Conservation (phyloP, 1,140 invertebrate species). For the Triops longicaudatus region DNA sequence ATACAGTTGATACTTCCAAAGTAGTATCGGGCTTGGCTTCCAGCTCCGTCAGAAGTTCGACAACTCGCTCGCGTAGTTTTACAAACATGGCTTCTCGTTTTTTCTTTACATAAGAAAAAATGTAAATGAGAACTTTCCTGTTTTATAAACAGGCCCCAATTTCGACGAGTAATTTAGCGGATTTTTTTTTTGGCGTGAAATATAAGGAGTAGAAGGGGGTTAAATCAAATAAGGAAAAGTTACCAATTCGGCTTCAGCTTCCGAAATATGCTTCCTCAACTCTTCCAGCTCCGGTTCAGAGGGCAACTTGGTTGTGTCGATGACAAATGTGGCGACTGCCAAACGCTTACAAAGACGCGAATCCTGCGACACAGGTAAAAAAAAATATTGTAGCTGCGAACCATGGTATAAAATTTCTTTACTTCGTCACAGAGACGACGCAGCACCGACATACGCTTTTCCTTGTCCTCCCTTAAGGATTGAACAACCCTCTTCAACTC, state of each 20-base stretch:
- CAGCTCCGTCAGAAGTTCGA: background rate
- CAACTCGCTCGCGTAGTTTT: background rate
- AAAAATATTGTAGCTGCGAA: background rate
- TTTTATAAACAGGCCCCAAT: too few relatives aligned
- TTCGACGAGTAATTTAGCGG: too few relatives aligned
- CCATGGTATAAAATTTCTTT: background rate
- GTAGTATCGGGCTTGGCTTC: background rate
- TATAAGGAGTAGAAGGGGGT: background rate
- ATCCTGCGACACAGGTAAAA: background rate
- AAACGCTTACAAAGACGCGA: background rate
- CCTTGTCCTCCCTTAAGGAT: background rate
- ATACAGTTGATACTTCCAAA: background rate
- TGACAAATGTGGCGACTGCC: background rate
- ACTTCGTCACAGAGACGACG: background rate
- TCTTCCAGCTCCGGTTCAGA: background rate
- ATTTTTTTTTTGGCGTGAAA: too few relatives aligned
- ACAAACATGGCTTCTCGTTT: conserved; percentile 9
- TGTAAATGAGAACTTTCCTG: too few relatives aligned
- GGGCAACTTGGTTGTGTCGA: background rate
- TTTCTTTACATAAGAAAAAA: background rate
- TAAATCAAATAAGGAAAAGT: background rate
- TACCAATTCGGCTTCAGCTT: background rate
- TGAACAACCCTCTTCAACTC: background rate
- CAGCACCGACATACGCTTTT: background rate
- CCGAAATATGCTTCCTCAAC: conserved; percentile 13